Evolutionary conservation across 1,140 invertebrate species (phyloP).

Genomic region (Lepidurus packardi): DNA sequence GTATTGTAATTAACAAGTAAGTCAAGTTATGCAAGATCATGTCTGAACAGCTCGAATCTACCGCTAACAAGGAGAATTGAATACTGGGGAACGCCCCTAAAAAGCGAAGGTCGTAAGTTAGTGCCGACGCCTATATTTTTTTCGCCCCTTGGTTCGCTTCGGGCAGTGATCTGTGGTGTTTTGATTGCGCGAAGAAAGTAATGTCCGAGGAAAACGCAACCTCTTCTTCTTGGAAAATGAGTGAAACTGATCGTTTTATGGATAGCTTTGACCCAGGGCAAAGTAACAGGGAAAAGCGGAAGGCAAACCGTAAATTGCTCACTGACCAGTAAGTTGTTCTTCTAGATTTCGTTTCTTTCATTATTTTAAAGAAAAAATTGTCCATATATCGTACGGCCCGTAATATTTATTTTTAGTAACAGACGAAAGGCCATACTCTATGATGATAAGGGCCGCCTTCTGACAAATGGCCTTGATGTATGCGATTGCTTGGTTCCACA

Average conservation of each 20-base stretch:
- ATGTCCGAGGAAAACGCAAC: slow-evolving; percentile 14
- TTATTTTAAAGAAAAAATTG: slow-evolving; percentile 38
- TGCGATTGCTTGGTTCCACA: slow-evolving; percentile 67
- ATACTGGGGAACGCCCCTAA: no score
- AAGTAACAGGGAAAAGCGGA: slow-evolving; percentile 31
- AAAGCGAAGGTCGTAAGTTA: no score
- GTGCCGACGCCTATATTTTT: not conserved
- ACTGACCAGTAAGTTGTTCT: slow-evolving; percentile 17
- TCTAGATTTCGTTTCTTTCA: slow-evolving; percentile 40
- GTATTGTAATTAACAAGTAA: no score
- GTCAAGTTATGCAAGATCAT: no score
- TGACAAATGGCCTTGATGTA: slow-evolving; percentile 56
- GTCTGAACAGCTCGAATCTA: no score
- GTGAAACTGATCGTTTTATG: slow-evolving; percentile 32
- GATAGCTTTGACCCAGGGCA: slow-evolving; percentile 30
- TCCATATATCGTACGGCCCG: not conserved
- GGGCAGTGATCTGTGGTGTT: not conserved
- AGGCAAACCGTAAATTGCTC: slow-evolving; percentile 26
- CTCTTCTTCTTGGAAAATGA: slow-evolving; percentile 25
- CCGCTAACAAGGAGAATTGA: no score
- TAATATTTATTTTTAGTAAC: not conserved
- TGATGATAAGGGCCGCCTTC: slow-evolving; percentile 46
- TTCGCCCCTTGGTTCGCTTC: not conserved
- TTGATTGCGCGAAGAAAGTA: not conserved
- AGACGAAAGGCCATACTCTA: slow-evolving; percentile 39